phyloP scores from a whole-genome alignment of 2,113 vertebrate genomes.

The Caloenas nicobarica region DNA sequence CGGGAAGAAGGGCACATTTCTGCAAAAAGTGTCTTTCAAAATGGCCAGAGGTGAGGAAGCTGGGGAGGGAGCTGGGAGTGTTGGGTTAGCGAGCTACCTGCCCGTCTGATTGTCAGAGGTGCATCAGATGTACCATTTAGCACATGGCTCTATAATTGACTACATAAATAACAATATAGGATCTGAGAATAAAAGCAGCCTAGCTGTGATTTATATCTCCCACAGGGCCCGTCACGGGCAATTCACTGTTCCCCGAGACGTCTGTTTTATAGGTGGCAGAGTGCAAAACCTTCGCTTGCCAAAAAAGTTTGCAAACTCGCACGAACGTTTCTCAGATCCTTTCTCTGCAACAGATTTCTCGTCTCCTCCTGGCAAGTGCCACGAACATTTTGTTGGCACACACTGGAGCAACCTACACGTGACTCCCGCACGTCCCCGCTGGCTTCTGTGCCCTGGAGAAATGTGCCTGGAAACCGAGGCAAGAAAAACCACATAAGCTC shows the following conservation, averaged over 20 bases:
- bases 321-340: neutral
- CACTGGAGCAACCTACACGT: neutral
- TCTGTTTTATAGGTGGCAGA: neutral
- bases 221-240: neutral
- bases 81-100: neutral
- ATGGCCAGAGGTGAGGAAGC: neutral
- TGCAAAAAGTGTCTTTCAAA: neutral
- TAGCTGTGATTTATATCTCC: neutral
- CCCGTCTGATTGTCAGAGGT: neutral
- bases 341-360: neutral
- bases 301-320: constrained; percentile 17
- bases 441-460: neutral
- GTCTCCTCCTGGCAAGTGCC: neutral
- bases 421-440: neutral
- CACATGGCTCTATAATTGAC: neutral
- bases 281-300: neutral
- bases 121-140: neutral
- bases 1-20: neutral
- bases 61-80: neutral
- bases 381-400: neutral
- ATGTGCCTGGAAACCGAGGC: neutral
- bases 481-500: neutral
- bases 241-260: rapidly evolving
- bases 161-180: neutral
- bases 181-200: neutral